Conservation (phyloP, 2,113 vertebrate genomes). For the Chloropsis hardwickii region DNA sequence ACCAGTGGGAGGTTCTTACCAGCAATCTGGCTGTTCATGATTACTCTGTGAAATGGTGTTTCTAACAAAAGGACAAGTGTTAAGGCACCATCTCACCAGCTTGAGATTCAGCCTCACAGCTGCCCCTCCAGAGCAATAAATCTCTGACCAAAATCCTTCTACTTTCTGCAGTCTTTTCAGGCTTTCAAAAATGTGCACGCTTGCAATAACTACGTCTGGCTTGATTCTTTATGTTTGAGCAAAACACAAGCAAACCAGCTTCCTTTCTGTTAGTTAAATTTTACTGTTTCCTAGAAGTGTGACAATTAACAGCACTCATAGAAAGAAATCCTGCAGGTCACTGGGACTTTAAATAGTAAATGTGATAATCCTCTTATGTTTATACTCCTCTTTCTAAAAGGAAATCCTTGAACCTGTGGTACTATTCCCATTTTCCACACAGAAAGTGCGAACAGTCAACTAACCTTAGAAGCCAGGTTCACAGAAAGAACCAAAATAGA, state of each 20-base stretch:
- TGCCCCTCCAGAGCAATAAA: neutral
- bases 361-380: constrained; percentile 8
- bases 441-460: neutral
- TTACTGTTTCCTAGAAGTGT: neutral
- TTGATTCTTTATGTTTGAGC: neutral
- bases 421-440: neutral
- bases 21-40: rapidly evolving
- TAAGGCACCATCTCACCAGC: neutral
- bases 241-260: neutral
- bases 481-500: neutral
- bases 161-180: neutral
- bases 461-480: neutral
- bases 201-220: neutral
- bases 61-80: neutral
- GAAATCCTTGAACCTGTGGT: neutral
- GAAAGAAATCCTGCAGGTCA: constrained; percentile 3
- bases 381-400: constrained; percentile 11
- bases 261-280: neutral
- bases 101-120: neutral
- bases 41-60: neutral
- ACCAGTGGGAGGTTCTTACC: neutral
- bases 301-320: neutral
- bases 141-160: neutral
- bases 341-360: constrained; percentile 5
- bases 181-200: neutral